Base-by-base conservation (phyloP, 2,113 vertebrate genomes). In the Chiloscyllium plagiosum region DNA sequence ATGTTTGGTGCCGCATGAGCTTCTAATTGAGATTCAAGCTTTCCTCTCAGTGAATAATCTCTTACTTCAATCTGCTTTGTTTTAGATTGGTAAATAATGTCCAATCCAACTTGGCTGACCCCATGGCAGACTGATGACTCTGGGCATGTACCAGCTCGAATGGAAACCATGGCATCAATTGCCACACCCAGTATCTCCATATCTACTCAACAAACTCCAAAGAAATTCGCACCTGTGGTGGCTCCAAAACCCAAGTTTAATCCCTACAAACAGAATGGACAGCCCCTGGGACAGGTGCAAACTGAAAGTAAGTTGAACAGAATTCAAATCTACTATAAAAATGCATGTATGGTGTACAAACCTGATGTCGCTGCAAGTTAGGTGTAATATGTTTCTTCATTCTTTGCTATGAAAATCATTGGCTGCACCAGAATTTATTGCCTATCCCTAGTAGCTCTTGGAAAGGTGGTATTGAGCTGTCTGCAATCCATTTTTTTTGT, bases 211-310 rank as follows among this genome's bases (percentile, higher is more conserved):
- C 99, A 99, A 97, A 96, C 97, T 0, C 99, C 99, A 69, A 99
- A 99, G 98, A 99, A 99, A 96, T 99, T 99, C 97, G 99, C 99
- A 0, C 99, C 99, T 0, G 97, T 99, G 0, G 99, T 99, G 15
- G 99, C 99, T 37, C 99, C 99, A 65, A 99, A 99, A 96, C 99
- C 99, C 33, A 99, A 99, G 97, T 99, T 99, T 97, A 99, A 99
- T 96, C 99, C 99, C 0, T 99, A 99, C 96, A 99, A 99, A 96
- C 96, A 96, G 19, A 93, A 93, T 19, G 89, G 89, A 19, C 89
- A 93, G 33, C 56, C 89, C 33, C 5, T 66, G 26, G 13, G 68
- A 42, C 97, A 97, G 5, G 97, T 97, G 26, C 98, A 98, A 96
- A 96, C 96, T 66, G 98, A 98, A 86, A 97, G 98, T 98, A 97